Evolutionary conservation across 2,888 invertebrate species (phyloP).

Genomic region (Colostygia pectinataria): DNA sequence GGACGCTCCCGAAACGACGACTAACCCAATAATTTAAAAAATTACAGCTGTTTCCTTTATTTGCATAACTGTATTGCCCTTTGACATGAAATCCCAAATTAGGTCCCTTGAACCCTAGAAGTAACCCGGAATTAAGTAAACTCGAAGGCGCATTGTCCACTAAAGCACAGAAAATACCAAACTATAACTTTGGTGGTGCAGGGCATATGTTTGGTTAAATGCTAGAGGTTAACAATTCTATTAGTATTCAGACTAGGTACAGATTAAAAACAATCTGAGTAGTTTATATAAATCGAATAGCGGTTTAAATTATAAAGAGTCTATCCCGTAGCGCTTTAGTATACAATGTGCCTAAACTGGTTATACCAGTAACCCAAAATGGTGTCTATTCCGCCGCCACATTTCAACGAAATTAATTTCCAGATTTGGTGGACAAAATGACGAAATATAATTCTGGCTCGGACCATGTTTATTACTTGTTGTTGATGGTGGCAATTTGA

Average conservation of each 20-base stretch:
- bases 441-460: constrained; percentile 42
- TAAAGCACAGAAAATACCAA: background rate
- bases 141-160: constrained; percentile 6
- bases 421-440: constrained; percentile 46
- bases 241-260: too few species aligned
- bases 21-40: constrained; percentile 31
- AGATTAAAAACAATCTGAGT: too few species aligned
- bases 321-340: background rate
- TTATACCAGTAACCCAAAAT: constrained; percentile 10
- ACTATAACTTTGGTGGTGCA: too few species aligned
- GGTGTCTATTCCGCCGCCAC: constrained; percentile 18
- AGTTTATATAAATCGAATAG: too few species aligned
- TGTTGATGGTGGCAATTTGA: constrained; percentile 49
- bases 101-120: constrained; percentile 26
- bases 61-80: constrained; percentile 36
- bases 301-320: too few species aligned
- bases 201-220: too few species aligned
- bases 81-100: constrained; percentile 33
- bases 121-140: constrained; percentile 14
- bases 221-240: too few species aligned
- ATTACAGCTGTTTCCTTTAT: constrained; percentile 32
- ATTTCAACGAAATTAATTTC: constrained; percentile 34
- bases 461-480: constrained; percentile 47
- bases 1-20: constrained; percentile 28
- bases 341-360: background rate